These are phyloP conservation scores for Ophion ventricosus DNA, from an alignment of 2,888 invertebrate genomes.

Conservation along the genomic window DNA sequence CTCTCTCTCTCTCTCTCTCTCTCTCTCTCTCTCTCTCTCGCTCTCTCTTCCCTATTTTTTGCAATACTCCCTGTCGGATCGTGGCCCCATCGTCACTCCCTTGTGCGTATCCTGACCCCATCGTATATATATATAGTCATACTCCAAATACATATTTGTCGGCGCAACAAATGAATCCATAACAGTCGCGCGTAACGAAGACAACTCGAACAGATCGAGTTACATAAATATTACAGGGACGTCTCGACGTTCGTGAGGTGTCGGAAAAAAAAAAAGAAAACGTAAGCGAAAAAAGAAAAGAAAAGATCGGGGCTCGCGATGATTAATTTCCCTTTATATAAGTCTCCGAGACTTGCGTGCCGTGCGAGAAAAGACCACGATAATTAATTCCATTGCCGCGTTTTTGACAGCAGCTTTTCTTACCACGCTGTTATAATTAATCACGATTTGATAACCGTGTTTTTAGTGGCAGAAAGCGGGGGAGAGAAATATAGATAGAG, in stretches of 20 bases:
- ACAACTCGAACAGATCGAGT: conserved; percentile 20
- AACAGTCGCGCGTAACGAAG: neutral
- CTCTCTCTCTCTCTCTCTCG: neutral
- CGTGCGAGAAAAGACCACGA: neutral
- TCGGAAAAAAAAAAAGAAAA: neutral
- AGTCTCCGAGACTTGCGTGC: neutral
- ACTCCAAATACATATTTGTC: neutral
- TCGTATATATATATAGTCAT: neutral
- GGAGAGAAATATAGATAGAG: neutral
- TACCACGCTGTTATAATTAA: neutral
- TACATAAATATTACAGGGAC: conserved; percentile 29
- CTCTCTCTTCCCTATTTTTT: neutral
- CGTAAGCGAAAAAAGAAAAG: conserved; percentile 7
- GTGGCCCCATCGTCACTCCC: conserved; percentile 26
- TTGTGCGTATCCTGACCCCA: neutral
- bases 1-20: neutral
- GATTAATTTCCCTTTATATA: conserved; percentile 3
- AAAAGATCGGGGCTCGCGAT: neutral
- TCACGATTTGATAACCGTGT: neutral
- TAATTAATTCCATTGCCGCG: conserved; percentile 1
- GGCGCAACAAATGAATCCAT: conserved; percentile 50
- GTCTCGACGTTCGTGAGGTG: neutral
- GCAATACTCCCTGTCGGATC: conserved; percentile 30
- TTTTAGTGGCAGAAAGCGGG: neutral
- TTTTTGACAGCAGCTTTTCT: neutral